Conservation (phyloP, 2,797 vertebrate species). For the Protonibea diacanthus region DNA sequence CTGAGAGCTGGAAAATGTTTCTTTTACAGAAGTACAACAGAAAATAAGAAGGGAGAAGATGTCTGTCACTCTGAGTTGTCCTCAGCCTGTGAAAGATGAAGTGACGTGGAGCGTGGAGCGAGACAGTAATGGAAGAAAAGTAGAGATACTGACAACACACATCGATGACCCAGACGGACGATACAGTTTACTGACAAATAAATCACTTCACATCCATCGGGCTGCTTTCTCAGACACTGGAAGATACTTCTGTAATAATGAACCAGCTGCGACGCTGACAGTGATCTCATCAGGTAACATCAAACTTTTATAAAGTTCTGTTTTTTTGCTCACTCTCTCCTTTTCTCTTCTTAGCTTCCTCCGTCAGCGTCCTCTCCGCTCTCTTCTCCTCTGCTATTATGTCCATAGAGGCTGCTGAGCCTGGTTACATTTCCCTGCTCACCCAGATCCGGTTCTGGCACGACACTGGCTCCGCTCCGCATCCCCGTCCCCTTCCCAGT, state of each 20-base stretch:
- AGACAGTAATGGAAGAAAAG: not conserved
- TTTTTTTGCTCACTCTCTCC: too few species aligned
- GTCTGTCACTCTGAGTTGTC: fast-evolving
- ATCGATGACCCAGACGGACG: fast-evolving
- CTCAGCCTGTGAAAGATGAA: fast-evolving
- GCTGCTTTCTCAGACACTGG: not conserved
- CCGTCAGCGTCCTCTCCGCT: too few species aligned
- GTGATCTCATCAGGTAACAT: slow-evolving; percentile 54
- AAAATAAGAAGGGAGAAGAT: not conserved
- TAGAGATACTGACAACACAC: not conserved
- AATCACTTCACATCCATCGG: fast-evolving
- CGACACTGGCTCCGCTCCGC: too few species aligned
- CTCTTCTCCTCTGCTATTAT: too few species aligned
- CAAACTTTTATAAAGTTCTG: fast-evolving
- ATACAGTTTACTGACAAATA: fast-evolving
- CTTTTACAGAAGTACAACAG: not conserved
- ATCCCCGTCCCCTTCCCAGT: too few species aligned
- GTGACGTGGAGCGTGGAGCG: slow-evolving; percentile 17
- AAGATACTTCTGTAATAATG: slow-evolving; percentile 10
- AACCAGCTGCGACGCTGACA: not conserved
- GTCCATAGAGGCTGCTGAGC: too few species aligned
- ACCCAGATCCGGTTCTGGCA: too few species aligned
- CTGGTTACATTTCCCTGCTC: too few species aligned
- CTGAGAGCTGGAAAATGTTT: not conserved
- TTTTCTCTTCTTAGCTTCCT: too few species aligned